Base-by-base conservation (phyloP, 2,888 invertebrate genomes). In the Aphelenchoides bicaudatus region DNA sequence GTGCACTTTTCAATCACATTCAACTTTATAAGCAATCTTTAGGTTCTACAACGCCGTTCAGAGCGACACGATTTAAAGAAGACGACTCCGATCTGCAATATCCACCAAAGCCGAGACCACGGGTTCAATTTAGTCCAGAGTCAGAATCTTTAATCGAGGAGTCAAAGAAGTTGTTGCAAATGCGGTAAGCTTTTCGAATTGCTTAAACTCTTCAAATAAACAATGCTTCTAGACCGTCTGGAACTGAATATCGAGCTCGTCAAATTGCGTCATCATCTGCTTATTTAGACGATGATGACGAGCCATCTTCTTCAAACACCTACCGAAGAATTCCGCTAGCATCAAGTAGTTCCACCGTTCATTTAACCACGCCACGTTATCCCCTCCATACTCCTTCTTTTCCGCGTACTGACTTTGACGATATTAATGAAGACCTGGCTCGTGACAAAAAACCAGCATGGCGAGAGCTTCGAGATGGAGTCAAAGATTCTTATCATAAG, bases 401-500 rank as follows among this genome's bases (percentile, higher is more conserved):
- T 30, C 49, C 52, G 19, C 47, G 74, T 31, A 66, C 76, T 47
- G 73, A 74, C 50, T 73, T 75, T 39, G 75, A 75, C 43, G 75
- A 75, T 54, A 51, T 72, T 48, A 55, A 70, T 5, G 67, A 68
- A 19, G 76, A 75, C 28, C 28, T 66, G 6, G 39, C 58, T 27
- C 51, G 58, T 37, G 66, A 58, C 38, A 62, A 63, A 5, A 74
- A 74, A 46, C 74, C 75, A 1, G 72, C 75, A n/a, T 74, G 72
- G 71, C 72, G 74, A 43, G 70, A 74, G 27, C 64, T 70, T 43
- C 68, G 73, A 49, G 73, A 74, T 46, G 71, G 65, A 47, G 66
- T 76, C 31, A 73, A 71, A 28, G 74, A 73, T 46, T 74, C 73
- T 0, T 76, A 76, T 46, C 55, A 67, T 47, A 73, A 68, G 53